Evolutionary conservation across 1,140 invertebrate species (phyloP), one percentile per base, ranked within the genome.

Genomic region (Colletes gigas): DNA sequence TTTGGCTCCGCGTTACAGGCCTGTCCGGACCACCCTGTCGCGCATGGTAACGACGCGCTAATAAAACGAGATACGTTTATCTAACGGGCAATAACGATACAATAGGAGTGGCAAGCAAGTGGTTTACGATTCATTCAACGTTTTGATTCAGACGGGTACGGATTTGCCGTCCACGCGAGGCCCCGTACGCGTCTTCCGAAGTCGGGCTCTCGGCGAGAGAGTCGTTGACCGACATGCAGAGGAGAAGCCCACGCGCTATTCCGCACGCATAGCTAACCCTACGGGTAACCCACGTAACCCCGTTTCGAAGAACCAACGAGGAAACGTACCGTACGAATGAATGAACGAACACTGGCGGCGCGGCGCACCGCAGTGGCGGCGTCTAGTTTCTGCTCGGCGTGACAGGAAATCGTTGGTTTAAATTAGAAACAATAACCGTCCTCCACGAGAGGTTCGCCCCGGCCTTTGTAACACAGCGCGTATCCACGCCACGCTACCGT

Each of bases 371-470:
- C 50, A n/a, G 71, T 30, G 55, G 73, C 30, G 65, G 67, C 54
- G 52, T 71, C 79, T 82, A 71, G 65, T 69, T 62, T 72, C 84
- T 55, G 41, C 57, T 9, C 47, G 63, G 60, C 66, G 69, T 75
- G 76, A 82, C 88, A 84, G 84, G 88, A 89, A 89, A 89, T 90
- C 89, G 83, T 88, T 83, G 79, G 52, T 84, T 88, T 89, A 88
- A 90, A 88, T 90, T 89, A 88, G 80, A 89, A 85, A 88, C 88
- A 89, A 89, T 89, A 89, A 89, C 77, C 80, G 55, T 52, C 9
- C 65, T 55, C 59, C 15, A 47, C 54, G 75, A 55, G 57, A 47
- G 54, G 30, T 21, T 5, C 55, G 15, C 8, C 6, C 47, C 14
- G 50, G 57, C 3, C 65, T 86, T 82, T 81, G 71, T 68, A 59